Conservation (phyloP, 2,113 vertebrate species). For the Apeltes quadracus region DNA sequence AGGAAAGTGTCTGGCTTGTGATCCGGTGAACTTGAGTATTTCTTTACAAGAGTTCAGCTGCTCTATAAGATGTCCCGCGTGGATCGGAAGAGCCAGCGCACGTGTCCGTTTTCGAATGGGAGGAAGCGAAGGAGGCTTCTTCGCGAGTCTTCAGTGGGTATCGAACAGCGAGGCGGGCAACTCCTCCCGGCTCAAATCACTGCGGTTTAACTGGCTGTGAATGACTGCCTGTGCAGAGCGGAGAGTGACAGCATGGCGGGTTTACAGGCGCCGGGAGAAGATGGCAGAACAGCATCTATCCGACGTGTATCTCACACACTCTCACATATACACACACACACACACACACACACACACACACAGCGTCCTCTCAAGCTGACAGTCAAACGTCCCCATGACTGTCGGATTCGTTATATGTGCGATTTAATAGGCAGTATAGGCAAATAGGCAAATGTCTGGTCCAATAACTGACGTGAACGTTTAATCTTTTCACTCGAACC, state of each 20-base stretch:
- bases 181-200: slow-evolving; percentile 39
- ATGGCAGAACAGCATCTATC: slow-evolving; percentile 52
- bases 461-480: not conserved
- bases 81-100: slow-evolving; percentile 22
- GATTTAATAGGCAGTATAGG: slow-evolving; percentile 10
- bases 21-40: slow-evolving; percentile 52
- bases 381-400: slow-evolving; percentile 24
- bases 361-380: slow-evolving; percentile 11
- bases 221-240: slow-evolving; percentile 56
- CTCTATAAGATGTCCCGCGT: slow-evolving; percentile 51
- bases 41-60: slow-evolving; percentile 63
- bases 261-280: slow-evolving; percentile 65
- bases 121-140: slow-evolving; percentile 42
- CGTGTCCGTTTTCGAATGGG: slow-evolving; percentile 41
- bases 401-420: slow-evolving; percentile 1
- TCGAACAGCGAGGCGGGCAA: slow-evolving; percentile 62
- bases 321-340: too few species aligned
- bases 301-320: slow-evolving; percentile 20
- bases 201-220: slow-evolving; percentile 52
- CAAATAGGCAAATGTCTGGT: not conserved
- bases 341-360: not conserved
- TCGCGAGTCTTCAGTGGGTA: slow-evolving; percentile 50
- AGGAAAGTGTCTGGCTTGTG: slow-evolving; percentile 50
- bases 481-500: not conserved
- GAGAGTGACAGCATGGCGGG: slow-evolving; percentile 70